Evolutionary conservation across 2,113 vertebrate species (phyloP), one percentile per base, ranked within the genome.

Genomic region (Stegastes partitus): DNA sequence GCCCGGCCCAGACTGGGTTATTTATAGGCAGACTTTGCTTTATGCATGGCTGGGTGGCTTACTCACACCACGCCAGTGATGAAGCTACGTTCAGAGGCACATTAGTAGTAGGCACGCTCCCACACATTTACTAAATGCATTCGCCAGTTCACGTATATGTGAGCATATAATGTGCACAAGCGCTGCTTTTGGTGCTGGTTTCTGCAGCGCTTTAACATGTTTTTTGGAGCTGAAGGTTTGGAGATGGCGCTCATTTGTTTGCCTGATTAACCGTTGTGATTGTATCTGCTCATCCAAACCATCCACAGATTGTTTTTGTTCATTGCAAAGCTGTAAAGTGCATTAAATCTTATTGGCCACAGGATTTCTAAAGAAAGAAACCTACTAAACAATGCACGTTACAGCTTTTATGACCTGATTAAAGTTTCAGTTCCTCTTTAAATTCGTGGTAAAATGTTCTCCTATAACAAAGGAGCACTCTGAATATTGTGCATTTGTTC

Each of bases 1-100:
- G 26, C 49, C 54, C 16, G 78, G 70, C 53, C 50, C 68, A 69
- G 69, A 68, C 63, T 37, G 68, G 64, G 82, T 84, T 93, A 87
- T 92, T 93, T 90, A 81, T 93, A 89, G 90, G 74, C 26, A 45
- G 44, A 54, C 77, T 67, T 84, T 58, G 74, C 70, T 90, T 91
- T 80, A 77, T 87, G 86, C 89, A 84, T 78, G 83, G 74, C 15
- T 84, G 77, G 18, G 2, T 77, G 68, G 58, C 58, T 85, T 88
- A 75, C 83, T 88, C 82, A 80, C 77, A 79, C 37, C 11, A 31
- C 69, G 69, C 56, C 57, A 47, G 61, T 22, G 71, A 73, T 58
- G 69, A 67, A 62, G 68, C 59, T 23, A 18, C 67, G 63, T 50
- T 79, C 26, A 67, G 58, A 65, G 54, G 15, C 53, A 71, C 54